Evolutionary conservation across 2,797 vertebrate species (phyloP).

Genomic region (Xerus rutilus): DNA sequence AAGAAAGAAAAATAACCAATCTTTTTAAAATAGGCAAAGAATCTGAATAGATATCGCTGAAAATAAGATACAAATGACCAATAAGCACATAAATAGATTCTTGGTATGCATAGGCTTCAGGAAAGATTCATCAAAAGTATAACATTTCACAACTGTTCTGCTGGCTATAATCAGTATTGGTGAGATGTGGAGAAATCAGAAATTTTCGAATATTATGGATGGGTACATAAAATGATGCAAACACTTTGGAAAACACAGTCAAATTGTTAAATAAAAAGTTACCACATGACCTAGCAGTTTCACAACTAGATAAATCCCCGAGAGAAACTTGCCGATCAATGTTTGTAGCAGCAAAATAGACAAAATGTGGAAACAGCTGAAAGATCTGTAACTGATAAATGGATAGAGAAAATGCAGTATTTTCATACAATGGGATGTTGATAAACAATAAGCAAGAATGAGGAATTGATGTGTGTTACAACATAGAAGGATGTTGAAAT

Average conservation of each 20-base stretch:
- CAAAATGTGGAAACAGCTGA: background rate
- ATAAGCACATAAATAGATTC: background rate
- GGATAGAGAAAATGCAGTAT: background rate
- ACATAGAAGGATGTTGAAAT: background rate
- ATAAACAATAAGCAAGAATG: background rate
- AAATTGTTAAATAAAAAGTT: background rate
- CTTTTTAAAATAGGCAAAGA: background rate
- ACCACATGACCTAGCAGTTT: background rate
- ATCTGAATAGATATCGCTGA: background rate
- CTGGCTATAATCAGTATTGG: background rate
- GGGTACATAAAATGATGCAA: background rate
- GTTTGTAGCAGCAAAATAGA: background rate
- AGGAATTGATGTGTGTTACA: background rate
- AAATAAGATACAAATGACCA: background rate
- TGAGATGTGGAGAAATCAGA: background rate
- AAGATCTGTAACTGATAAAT: background rate
- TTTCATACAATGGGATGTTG: background rate
- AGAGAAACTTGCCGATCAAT: background rate
- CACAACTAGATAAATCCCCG: background rate
- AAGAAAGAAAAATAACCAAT: background rate
- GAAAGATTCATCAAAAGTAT: background rate
- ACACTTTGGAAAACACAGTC: background rate
- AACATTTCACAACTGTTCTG: background rate
- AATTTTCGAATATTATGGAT: background rate
- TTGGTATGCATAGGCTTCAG: background rate